phyloP scores from a whole-genome alignment of 2,888 invertebrate genomes.

The Tanytarsus gracilentus region DNA sequence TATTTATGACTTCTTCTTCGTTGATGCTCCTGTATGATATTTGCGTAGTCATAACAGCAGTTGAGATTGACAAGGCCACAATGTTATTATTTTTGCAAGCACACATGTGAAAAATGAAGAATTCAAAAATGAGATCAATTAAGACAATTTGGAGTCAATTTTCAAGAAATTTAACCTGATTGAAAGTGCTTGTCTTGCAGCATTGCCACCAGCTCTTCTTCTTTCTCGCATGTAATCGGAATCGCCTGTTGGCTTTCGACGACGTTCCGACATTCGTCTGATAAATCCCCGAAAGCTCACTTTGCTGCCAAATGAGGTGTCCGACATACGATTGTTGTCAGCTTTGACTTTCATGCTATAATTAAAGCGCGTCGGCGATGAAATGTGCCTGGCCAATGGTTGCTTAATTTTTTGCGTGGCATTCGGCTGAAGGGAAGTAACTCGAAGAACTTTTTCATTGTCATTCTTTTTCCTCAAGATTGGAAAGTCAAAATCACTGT shows the following conservation, averaged over 20 bases:
- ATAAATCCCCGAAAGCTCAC: slow-evolving; percentile 40
- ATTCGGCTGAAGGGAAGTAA: slow-evolving; percentile 40
- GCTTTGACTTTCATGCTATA: neutral
- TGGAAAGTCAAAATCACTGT: slow-evolving; percentile 44
- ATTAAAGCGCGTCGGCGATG: slow-evolving; percentile 43
- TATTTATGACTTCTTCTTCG: slow-evolving; percentile 31
- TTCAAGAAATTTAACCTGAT: neutral
- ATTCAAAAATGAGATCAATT: too few relatives aligned
- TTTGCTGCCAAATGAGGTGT: slow-evolving; percentile 2
- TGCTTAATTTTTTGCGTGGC: slow-evolving; percentile 35
- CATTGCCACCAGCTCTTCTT: neutral
- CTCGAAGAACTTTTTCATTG: slow-evolving; percentile 33
- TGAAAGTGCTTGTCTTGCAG: neutral
- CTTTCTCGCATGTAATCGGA: slow-evolving; percentile 1
- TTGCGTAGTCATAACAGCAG: too few relatives aligned
- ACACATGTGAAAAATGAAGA: too few relatives aligned
- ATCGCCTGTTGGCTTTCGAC: slow-evolving; percentile 33
- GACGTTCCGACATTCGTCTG: slow-evolving; percentile 41
- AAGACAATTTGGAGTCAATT: too few relatives aligned
- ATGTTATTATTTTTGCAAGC: too few relatives aligned
- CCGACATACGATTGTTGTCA: slow-evolving; percentile 12
- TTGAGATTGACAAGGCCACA: too few relatives aligned
- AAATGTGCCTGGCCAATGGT: slow-evolving; percentile 45
- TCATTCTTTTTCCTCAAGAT: slow-evolving; percentile 31
- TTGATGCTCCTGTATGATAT: slow-evolving; percentile 33